Percentiles rank a stretch among this genome's conserved stretches.
Evolutionary conservation across 1,140 invertebrate genomes (phyloP).

Genomic region (Belonocnema kinseyi): DNA sequence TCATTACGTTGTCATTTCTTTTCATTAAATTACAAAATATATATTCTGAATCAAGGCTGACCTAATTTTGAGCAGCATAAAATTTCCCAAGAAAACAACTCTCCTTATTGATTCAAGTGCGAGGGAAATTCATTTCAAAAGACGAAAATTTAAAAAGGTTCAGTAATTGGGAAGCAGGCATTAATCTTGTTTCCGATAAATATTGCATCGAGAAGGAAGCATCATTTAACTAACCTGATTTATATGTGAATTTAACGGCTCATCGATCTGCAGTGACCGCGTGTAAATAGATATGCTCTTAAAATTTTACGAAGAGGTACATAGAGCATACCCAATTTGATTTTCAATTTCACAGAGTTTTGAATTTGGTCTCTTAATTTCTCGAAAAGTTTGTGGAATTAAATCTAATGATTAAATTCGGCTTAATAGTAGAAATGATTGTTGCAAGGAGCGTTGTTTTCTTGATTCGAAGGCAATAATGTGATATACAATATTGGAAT

Average conservation of each 20-base stretch:
- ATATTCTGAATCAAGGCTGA: neutral
- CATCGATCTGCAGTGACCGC: neutral
- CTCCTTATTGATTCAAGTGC: neutral
- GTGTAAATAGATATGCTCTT: neutral
- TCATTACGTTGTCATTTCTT: too few species aligned
- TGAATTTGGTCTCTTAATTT: too few species aligned
- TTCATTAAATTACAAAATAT: too few species aligned
- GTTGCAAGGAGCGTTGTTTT: too few species aligned
- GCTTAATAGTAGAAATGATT: too few species aligned
- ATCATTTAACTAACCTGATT: slow-evolving; percentile 26
- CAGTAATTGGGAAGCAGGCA: neutral
- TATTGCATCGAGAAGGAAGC: slow-evolving; percentile 23
- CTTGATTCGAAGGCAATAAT: too few species aligned
- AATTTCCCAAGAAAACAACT: neutral
- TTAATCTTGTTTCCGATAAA: slow-evolving; percentile 19
- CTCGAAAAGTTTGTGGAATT: too few species aligned
- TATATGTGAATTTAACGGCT: neutral
- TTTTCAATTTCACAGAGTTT: neutral
- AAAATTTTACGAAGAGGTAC: neutral
- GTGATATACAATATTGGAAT: neutral
- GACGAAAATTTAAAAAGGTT: neutral
- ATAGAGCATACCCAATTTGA: neutral
- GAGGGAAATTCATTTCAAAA: neutral
- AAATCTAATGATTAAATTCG: too few species aligned
- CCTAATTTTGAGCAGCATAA: neutral